phyloP scores from a whole-genome alignment of 2,888 invertebrate species.

The Synanthedon vespiformis region DNA sequence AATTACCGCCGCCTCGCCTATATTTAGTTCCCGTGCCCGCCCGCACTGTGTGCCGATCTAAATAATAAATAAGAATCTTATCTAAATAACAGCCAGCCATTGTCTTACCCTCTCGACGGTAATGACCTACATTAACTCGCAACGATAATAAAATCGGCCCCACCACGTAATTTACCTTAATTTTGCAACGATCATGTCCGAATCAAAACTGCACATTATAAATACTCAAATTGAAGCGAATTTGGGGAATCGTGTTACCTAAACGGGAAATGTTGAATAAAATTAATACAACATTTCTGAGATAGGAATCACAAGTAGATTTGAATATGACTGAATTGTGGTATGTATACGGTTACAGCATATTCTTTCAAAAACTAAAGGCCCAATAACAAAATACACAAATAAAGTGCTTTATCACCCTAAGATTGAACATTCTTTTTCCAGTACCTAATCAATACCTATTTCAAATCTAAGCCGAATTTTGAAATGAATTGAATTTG shows the following conservation, averaged over 20 bases:
- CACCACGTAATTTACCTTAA: conserved; percentile 56
- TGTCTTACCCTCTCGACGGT: conserved; percentile 48
- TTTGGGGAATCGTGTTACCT: conserved; percentile 24
- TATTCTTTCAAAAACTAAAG: too few relatives aligned
- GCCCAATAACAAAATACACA: too few relatives aligned
- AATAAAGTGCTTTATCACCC: too few relatives aligned
- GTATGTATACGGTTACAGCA: too few relatives aligned
- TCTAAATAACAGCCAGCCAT: conserved; percentile 63
- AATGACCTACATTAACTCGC: conserved; percentile 59
- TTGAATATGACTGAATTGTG: too few relatives aligned
- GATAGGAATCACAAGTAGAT: too few relatives aligned
- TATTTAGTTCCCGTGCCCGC: conserved; percentile 48
- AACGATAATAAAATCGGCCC: conserved; percentile 66
- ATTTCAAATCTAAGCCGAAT: too few relatives aligned
- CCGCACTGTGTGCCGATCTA: conserved; percentile 39
- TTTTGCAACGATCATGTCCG: conserved; percentile 53
- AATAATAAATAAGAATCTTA: conserved; percentile 64
- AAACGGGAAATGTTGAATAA: too few relatives aligned
- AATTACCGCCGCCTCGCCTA: conserved; percentile 61
- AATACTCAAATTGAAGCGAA: conserved; percentile 27
- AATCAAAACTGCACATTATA: conserved; percentile 42
- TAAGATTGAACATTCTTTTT: too few relatives aligned
- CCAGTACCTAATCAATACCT: too few relatives aligned
- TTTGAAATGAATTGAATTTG: too few relatives aligned
- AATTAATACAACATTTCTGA: too few relatives aligned